Base-by-base conservation (phyloP, 2,113 vertebrate genomes). In the Phylloscopus whistleri region DNA sequence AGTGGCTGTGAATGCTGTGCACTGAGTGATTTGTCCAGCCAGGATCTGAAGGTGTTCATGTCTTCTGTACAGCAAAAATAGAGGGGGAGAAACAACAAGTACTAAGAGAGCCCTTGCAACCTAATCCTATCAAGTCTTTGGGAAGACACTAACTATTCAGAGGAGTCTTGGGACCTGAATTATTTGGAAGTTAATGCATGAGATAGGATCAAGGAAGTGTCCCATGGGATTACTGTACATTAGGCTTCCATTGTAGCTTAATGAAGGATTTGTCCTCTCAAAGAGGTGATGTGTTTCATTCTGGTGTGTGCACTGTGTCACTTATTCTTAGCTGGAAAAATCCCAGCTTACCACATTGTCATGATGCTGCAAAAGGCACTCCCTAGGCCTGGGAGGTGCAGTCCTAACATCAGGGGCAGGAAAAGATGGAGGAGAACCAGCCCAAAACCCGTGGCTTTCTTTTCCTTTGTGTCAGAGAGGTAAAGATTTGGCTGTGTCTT, bases 1-100 rank as follows among this genome's bases (percentile, higher is more conserved):
- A 85, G 56, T 14, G 59, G 22, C 19, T 88, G 35, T 33, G 68
- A 56, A 55, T 53, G 35, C 23, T 2, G 1, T 4, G 64, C 68
- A 53, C 12, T 6, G 27, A 23, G 22, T 46, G 37, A 64, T 70
- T 43, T 78, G 44, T 56, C 56, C 60, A 82, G 66, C 10, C 26
- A 33, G 59, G 37, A 64, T 74, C 35, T 74, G 48, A 63, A 64
- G 44, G 12, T 5, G 12, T 0, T 19, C 8, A 12, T 0, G 0
- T 8, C 24, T 31, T 87, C 56, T 80, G 28, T 17, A 15, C 20
- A 73, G 31, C 46, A 62, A 69, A 91, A 73, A 60, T 0, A 6
- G 0, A 24, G 8, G 27, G 24, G 43, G n/a, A 43, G n/a, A 43
- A 2, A 0, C 46, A 52, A 9, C 39, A 19, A 1, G 5, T 27